Conservation (phyloP, 2,797 vertebrate genomes). For the Orientallactaga sibirica region DNA sequence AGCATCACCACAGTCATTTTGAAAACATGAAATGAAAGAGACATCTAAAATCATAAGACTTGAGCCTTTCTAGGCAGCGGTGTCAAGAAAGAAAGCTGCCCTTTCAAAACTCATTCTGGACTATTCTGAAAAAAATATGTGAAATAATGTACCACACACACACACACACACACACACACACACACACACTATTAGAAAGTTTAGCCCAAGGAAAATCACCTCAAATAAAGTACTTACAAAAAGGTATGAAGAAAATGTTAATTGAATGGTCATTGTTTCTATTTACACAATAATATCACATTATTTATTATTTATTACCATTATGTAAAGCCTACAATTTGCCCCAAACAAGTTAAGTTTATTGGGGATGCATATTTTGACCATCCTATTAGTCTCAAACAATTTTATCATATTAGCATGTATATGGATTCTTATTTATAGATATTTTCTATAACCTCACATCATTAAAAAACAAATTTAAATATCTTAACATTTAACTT, state of each 20-base stretch:
- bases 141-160: constrained; percentile 61
- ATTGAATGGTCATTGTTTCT: constrained; percentile 70
- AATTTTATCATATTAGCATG: constrained; percentile 64
- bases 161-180: no score
- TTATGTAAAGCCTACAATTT: constrained; percentile 61
- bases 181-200: constrained; percentile 36
- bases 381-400: constrained; percentile 79
- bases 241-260: constrained; percentile 73
- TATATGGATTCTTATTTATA: no score
- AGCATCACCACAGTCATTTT: constrained; percentile 72
- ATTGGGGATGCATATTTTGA: constrained; percentile 82
- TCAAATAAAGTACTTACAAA: constrained; percentile 70
- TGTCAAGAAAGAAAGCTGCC: constrained; percentile 69
- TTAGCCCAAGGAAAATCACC: constrained; percentile 62
- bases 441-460: no score
- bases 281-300: constrained; percentile 79
- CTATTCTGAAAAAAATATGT: constrained; percentile 50
- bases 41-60: constrained; percentile 75
- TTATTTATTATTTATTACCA: constrained; percentile 77
- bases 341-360: constrained; percentile 83
- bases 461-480: no score
- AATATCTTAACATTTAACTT: no score
- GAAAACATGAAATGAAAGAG: constrained; percentile 75
- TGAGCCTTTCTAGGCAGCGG: constrained; percentile 71
- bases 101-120: constrained; percentile 74